Evolutionary conservation across 2,888 invertebrate species (phyloP).

Genomic region (Latheticus oryzae): DNA sequence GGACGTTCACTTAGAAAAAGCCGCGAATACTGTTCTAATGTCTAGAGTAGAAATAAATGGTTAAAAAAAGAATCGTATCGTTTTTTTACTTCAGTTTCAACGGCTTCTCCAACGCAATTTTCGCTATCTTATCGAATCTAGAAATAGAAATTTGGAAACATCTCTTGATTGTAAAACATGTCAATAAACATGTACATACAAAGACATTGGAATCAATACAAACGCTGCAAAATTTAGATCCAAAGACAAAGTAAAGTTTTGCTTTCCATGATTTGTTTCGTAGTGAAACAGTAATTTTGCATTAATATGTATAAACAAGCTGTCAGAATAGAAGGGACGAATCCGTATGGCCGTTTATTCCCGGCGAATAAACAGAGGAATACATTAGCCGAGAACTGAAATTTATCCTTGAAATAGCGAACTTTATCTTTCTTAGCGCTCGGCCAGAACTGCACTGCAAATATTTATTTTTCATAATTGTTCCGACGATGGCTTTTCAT

Average conservation of each 20-base stretch:
- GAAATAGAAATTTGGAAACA: no score
- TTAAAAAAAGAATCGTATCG: not conserved
- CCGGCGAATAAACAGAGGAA: constrained; percentile 33
- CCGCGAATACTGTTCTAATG: constrained; percentile 12
- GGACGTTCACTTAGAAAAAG: constrained; percentile 10
- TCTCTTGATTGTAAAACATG: constrained; percentile 1
- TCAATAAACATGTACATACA: constrained; percentile 24
- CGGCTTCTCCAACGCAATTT: no score
- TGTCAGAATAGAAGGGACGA: constrained; percentile 27
- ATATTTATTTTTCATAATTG: constrained; percentile 34
- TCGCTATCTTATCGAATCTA: no score
- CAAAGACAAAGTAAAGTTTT: no score
- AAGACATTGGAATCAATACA: constrained; percentile 7
- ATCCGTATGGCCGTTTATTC: constrained; percentile 23
- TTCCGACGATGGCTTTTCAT: constrained; percentile 17
- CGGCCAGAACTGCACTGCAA: constrained; percentile 16
- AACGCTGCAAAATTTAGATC: no score
- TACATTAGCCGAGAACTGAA: constrained; percentile 29
- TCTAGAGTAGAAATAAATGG: constrained; percentile 6
- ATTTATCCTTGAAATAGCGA: constrained; percentile 24
- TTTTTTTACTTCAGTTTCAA: no score
- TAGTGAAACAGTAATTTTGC: constrained; percentile 31
- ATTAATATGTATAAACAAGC: constrained; percentile 42
- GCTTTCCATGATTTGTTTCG: constrained; percentile 14
- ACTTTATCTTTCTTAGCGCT: constrained; percentile 30